Conservation (phyloP, 2,113 vertebrate genomes). For the Oryzias curvinotus region DNA sequence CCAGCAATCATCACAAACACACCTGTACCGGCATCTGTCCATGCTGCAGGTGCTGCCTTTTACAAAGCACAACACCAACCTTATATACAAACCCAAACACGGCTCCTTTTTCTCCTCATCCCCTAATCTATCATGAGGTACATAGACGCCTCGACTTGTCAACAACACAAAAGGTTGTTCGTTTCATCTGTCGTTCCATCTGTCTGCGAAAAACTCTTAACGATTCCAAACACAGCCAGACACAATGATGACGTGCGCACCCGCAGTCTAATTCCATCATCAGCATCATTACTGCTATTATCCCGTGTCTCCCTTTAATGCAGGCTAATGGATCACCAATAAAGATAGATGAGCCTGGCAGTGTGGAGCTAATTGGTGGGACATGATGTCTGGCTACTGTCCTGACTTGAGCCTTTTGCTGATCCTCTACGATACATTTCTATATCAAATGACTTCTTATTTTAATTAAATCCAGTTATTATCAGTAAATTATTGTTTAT, state of each 20-base stretch:
- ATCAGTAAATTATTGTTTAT: slow-evolving; percentile 19
- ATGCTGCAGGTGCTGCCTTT: slow-evolving; percentile 63
- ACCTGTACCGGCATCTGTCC: slow-evolving; percentile 78
- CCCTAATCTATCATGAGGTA: slow-evolving; percentile 3
- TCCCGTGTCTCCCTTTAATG: slow-evolving; percentile 81
- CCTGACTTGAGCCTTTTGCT: slow-evolving; percentile 61
- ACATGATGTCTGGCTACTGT: slow-evolving; percentile 83
- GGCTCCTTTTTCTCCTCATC: not conserved
- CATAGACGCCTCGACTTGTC: not conserved
- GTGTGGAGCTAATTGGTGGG: slow-evolving; percentile 81
- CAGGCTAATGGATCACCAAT: slow-evolving; percentile 83
- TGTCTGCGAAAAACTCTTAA: slow-evolving; percentile 54
- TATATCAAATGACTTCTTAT: slow-evolving; percentile 21
- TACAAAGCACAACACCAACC: slow-evolving; percentile 29
- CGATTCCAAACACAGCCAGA: slow-evolving; percentile 61
- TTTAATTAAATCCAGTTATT: slow-evolving; percentile 25
- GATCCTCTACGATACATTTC: slow-evolving; percentile 52
- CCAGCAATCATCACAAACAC: slow-evolving; percentile 65
- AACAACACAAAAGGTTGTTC: slow-evolving; percentile 20
- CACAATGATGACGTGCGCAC: slow-evolving; percentile 67
- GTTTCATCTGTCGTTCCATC: slow-evolving; percentile 39
- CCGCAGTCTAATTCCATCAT: slow-evolving; percentile 78
- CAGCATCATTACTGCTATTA: slow-evolving; percentile 82
- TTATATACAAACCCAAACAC: slow-evolving; percentile 38
- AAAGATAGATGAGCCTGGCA: slow-evolving; percentile 84